Conservation (phyloP, 2,888 invertebrate genomes). For the Barypeithes pellucidus region DNA sequence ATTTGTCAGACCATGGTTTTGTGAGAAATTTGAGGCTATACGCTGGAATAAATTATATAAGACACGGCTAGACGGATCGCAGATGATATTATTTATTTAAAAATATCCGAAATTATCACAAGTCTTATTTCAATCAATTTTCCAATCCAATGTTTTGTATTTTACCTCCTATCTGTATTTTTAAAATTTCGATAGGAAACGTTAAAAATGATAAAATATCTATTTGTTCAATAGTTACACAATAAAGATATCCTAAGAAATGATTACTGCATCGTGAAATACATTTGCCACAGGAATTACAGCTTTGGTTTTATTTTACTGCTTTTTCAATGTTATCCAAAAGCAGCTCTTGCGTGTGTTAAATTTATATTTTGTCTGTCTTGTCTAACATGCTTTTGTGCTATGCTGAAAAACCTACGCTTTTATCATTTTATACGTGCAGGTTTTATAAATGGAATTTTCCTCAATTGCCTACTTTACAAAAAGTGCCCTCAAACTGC, state of each 20-base stretch:
- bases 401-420: constrained; percentile 14
- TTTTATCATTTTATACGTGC: constrained; percentile 9
- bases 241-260: too few relatives aligned
- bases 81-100: too few relatives aligned
- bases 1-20: not conserved
- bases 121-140: too few relatives aligned
- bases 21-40: not conserved
- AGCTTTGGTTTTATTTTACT: not conserved
- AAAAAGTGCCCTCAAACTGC: constrained; percentile 12
- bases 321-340: constrained; percentile 5
- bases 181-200: too few relatives aligned
- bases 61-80: not conserved
- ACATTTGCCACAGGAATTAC: not conserved
- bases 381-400: constrained; percentile 1
- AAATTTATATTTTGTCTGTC: constrained; percentile 11
- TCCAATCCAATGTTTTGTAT: too few relatives aligned
- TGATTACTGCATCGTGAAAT: not conserved
- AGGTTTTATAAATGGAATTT: constrained; percentile 6
- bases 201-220: too few relatives aligned
- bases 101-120: too few relatives aligned
- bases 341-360: constrained; percentile 5
- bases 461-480: not conserved
- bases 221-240: too few relatives aligned
- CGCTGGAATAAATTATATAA: not conserved
- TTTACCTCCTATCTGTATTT: too few relatives aligned